Evolutionary conservation across 2,888 invertebrate species (phyloP).

Genomic region (Drosophila neonasuta): DNA sequence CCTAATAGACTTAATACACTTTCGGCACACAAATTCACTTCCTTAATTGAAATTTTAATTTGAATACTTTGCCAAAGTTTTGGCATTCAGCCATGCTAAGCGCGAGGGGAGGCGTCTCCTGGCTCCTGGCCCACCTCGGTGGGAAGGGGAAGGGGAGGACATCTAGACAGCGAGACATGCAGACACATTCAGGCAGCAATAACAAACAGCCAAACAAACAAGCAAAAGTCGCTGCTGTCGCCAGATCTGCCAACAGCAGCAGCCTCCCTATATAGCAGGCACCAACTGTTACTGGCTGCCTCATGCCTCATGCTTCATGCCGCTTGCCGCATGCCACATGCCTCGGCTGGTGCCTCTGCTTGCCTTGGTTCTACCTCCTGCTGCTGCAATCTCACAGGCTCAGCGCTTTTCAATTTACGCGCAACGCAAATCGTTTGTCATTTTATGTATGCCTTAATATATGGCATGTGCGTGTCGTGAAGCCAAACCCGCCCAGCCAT

Average conservation of each 20-base stretch:
- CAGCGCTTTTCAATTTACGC: constrained; percentile 76
- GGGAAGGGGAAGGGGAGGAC: neutral
- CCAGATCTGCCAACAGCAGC: constrained; percentile 45
- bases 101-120: constrained; percentile 1
- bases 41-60: constrained; percentile 78
- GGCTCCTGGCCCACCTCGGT: neutral
- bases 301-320: neutral
- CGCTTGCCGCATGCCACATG: too few relatives aligned
- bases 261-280: constrained; percentile 4
- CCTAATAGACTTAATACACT: constrained; percentile 76
- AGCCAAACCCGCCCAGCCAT: constrained; percentile 35
- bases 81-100: constrained; percentile 64
- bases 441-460: constrained; percentile 72
- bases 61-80: constrained; percentile 77
- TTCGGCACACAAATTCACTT: constrained; percentile 77
- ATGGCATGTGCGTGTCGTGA: constrained; percentile 69
- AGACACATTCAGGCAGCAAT: constrained; percentile 51
- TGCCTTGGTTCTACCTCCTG: constrained; percentile 18
- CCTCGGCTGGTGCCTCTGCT: neutral
- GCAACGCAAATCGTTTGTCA: constrained; percentile 74
- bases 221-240: constrained; percentile 63
- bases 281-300: constrained; percentile 20
- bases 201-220: constrained; percentile 61
- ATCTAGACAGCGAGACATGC: constrained; percentile 21
- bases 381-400: constrained; percentile 64